Base-by-base conservation (phyloP, 2,888 invertebrate species). In the Macaria liturata region DNA sequence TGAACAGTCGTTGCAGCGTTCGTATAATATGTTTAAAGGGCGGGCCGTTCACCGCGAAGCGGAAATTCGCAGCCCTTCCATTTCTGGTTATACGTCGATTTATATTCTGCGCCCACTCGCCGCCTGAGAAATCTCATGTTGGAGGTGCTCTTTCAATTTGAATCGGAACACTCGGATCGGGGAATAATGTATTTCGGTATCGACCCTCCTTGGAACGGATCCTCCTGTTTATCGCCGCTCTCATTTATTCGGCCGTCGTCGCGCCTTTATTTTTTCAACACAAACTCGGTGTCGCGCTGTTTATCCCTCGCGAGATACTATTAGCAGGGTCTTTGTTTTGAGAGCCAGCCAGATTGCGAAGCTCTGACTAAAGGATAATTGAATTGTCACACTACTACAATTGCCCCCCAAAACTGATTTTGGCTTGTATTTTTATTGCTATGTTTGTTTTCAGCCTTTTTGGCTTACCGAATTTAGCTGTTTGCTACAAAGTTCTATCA, bases 141-240 rank as follows among this genome's bases (percentile, higher is more conserved):
- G 88, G 86, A 88, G 90, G 90, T 90, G 91, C 91, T 91, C 91
- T 91, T 91, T 91, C 91, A 91, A 91, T 91, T 91, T 91, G 91
- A 91, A 91, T 90, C 91, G 91, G 90, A 91, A 91, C 91, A 89
- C 89, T 91, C 86, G 87, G 88, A 88, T 90, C 91, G 90, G 88
- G 86, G 88, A 89, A 90, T 91, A 91, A 91, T 90, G 91, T 91
- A 91, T 91, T 89, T 90, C 87, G 91, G 85, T 91, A 91, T 90
- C 89, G 91, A 90, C 90, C 91, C 89, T 86, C 86, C 75, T 83
- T 77, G 78, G 81, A 83, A 83, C 86, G 89, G 87, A 90, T 91
- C 90, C 88, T 89, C 86, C 88, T 89, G 90, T 91, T 91, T 91
- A 90, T 91, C 90, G 90, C 83, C 84, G 83, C 82, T 87, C 88